Base-by-base conservation (phyloP, 2,113 vertebrate species). In the Centropus unirufus region DNA sequence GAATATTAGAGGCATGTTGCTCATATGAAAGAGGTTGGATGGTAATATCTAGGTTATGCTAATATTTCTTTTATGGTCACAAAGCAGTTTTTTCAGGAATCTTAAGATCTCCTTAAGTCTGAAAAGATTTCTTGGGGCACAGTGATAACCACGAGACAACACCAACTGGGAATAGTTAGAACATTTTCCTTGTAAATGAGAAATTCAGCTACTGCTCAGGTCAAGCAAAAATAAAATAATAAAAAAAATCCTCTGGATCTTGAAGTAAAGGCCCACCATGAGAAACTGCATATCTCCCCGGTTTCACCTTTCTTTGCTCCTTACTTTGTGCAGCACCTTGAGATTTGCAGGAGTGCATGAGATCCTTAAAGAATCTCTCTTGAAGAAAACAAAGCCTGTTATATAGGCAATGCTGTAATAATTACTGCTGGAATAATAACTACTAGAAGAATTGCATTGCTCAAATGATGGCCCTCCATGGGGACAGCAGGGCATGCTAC, bases 401-500 rank as follows among this genome's bases (percentile, higher is more conserved):
- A 51, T 3, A 22, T 6, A 26, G 11, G 40, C 49, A 70, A n/a
- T 8, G 57, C 30, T 74, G 26, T 21, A 63, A 32, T 14, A 44
- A 42, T 5, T 22, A 32, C 57, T 44, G 23, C 64, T 82, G 70
- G 11, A 81, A 67, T n/a, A 74, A 44, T 14, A 90, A 30, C 26
- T 54, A 21, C 26, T 24, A 14, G 36, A 54, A 49, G 42, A 51
- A 6, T 39, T 61, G 54, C 11, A 22, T 17, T 30, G 6, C 49
- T 64, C 9, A 69, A 47, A 47, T 15, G 34, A 52, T 19, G 47
- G 1, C 30, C 16, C 17, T 14, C 30, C 36, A 27, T 3, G 16
- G 42, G 26, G 32, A 30, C 39, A 75, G 34, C 1, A 1, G 61
- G 34, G 14, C 26, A 47, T 1, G 1, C 19, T 21, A 42, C n/a